phyloP scores from a whole-genome alignment of 2,113 vertebrate species.

The Cyanoderma ruficeps region DNA sequence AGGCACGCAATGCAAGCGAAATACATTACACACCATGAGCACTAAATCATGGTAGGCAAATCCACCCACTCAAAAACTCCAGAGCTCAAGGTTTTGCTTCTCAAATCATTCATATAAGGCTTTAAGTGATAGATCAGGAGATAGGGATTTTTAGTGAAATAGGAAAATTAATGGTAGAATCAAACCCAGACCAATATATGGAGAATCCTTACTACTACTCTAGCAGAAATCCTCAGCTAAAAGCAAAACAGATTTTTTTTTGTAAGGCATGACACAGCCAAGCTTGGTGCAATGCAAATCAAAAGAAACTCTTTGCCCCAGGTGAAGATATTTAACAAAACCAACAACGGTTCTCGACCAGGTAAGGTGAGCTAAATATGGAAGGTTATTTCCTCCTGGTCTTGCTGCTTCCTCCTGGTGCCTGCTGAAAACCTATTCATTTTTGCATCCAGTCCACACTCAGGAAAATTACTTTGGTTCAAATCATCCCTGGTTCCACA shows the following conservation, averaged over 20 bases:
- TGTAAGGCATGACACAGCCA: not conserved
- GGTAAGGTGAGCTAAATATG: not conserved
- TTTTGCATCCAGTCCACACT: not conserved
- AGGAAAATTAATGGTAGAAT: not conserved
- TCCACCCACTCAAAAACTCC: not conserved
- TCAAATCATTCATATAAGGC: not conserved
- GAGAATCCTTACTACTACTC: not conserved
- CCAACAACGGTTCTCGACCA: not conserved
- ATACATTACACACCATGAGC: not conserved
- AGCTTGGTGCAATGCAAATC: not conserved
- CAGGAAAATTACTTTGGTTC: not conserved
- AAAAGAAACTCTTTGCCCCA: not conserved
- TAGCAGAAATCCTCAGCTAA: not conserved
- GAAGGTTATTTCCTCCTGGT: not conserved
- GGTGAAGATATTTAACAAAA: not conserved
- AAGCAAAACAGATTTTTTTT: not conserved
- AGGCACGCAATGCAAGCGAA: fast-evolving
- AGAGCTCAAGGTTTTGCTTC: not conserved
- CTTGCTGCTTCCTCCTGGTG: not conserved
- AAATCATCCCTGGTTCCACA: not conserved
- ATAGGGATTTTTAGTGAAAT: not conserved
- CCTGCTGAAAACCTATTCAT: not conserved
- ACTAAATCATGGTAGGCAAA: not conserved
- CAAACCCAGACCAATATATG: not conserved
- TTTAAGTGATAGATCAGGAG: not conserved